Percentiles rank a stretch among this genome's conserved stretches.
Conservation (phyloP, 2,113 vertebrate genomes). For the Cercocebus atys region DNA sequence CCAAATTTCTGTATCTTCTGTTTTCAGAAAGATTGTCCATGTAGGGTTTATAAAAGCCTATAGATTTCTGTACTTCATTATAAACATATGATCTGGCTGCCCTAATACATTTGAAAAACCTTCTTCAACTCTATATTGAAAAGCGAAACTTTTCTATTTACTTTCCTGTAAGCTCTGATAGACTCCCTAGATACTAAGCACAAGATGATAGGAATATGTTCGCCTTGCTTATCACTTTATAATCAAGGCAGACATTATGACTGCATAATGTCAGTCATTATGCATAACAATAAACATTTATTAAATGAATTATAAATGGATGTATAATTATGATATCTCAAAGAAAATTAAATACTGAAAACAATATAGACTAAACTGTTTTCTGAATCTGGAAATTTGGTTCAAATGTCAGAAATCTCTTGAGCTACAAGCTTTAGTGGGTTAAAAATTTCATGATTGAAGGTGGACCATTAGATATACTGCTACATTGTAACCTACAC, state of each 20-base stretch:
- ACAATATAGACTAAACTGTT: not conserved
- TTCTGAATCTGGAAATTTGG: not conserved
- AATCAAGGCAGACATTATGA: not conserved
- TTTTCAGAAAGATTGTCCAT: not conserved
- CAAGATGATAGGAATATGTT: accelerated
- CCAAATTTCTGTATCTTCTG: not conserved
- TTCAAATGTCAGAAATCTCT: not conserved
- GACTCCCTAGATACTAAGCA: too few species aligned
- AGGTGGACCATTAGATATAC: not conserved
- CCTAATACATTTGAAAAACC: not conserved
- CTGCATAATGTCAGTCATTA: not conserved
- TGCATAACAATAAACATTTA: not conserved
- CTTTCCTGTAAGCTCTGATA: not conserved
- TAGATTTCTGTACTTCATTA: not conserved
- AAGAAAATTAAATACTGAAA: not conserved
- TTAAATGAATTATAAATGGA: not conserved
- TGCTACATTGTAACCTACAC: not conserved
- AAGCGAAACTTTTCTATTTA: not conserved
- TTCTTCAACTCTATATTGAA: not conserved
- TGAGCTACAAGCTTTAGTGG: not conserved
- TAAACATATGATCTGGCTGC: not conserved
- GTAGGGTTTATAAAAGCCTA: not conserved
- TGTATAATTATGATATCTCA: not conserved
- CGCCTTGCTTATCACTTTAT: not conserved
- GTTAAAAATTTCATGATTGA: not conserved